Base-by-base conservation (phyloP, 2,113 vertebrate genomes). In the Dasyornis broadbenti region DNA sequence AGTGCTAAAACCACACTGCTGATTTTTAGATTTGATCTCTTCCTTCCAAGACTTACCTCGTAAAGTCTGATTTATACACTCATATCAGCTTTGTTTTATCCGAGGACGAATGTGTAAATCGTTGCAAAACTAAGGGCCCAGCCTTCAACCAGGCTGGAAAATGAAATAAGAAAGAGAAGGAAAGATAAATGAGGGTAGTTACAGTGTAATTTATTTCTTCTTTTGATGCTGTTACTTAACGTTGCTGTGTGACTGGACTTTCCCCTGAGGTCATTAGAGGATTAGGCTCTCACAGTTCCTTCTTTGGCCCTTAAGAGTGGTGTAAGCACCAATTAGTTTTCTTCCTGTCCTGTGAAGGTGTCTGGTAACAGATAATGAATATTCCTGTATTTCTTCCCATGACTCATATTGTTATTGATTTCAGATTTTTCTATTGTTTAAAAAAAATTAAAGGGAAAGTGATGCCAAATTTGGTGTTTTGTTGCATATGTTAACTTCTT, bases 201-300 rank as follows among this genome's bases (percentile, higher is more conserved):
- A 37, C 1, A 5, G 35, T 49, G 13, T 72, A 19, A 59, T 90
- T 95, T 42, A 65, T 84, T 75, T 79, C 27, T 86, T 22, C 33
- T 69, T 53, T 82, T 87, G 50, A 17, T 80, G 30, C 61, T 69
- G 35, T 85, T 82, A 78, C 39, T 47, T 69, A 66, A 61, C 0
- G 0, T 54, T 47, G 27, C 78, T 90, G 16, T 85, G 61, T 60
- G 64, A 71, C 57, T 59, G 33, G 64, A n/a, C 47, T 61, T 94
- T 69, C 68, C 20, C 8, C 57, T 30, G 50, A 82, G 95, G 78
- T 91, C 61, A 22, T 68, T 84, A 86, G 37, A 57, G 49, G 81
- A 75, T 89, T 82, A 88, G 31, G 30, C 53, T 87, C 93, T 80
- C 37, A 39, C 24, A 65, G 50, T 65, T 95, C 70, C 61, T 85